Evolutionary conservation across 1,140 invertebrate genomes (phyloP).

Genomic region (Capitella teleta): DNA sequence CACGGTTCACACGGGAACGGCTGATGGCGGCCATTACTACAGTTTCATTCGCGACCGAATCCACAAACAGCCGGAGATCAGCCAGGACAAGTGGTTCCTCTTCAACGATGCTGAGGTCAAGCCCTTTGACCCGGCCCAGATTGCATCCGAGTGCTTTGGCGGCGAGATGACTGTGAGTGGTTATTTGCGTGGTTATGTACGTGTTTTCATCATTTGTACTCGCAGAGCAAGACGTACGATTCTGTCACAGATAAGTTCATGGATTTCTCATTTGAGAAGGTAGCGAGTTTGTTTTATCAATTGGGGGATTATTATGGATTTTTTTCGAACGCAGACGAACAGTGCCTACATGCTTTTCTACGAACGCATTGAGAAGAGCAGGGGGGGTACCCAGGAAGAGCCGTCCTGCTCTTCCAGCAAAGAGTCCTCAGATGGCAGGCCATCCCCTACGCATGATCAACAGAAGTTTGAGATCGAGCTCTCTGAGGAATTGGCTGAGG

Average conservation of each 20-base stretch:
- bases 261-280: constrained; percentile 92
- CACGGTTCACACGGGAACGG: constrained; percentile 90
- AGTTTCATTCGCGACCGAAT: constrained; percentile 76
- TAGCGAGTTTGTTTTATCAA: constrained; percentile 17
- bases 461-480: constrained; percentile 35
- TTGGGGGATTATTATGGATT: neutral
- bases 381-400: constrained; percentile 11
- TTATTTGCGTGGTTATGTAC: constrained; percentile 9
- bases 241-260: constrained; percentile 91
- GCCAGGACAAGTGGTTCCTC: constrained; percentile 72
- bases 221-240: constrained; percentile 89
- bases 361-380: constrained; percentile 51
- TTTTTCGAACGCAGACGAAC: constrained; percentile 53
- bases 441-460: constrained; percentile 13
- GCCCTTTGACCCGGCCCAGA: constrained; percentile 84
- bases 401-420: constrained; percentile 8
- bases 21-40: constrained; percentile 93
- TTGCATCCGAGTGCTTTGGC: constrained; percentile 89
- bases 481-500: constrained; percentile 31
- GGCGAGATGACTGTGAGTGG: constrained; percentile 79
- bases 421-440: constrained; percentile 4
- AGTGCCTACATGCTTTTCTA: constrained; percentile 97
- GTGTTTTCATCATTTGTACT: constrained; percentile 33
- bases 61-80: constrained; percentile 26
- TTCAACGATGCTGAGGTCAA: constrained; percentile 96